Percentiles rank a stretch among this genome's conserved stretches.
These are phyloP conservation scores for Siniperca chuatsi DNA, from an alignment of 2,113 vertebrate genomes.

Conservation along the genomic window DNA sequence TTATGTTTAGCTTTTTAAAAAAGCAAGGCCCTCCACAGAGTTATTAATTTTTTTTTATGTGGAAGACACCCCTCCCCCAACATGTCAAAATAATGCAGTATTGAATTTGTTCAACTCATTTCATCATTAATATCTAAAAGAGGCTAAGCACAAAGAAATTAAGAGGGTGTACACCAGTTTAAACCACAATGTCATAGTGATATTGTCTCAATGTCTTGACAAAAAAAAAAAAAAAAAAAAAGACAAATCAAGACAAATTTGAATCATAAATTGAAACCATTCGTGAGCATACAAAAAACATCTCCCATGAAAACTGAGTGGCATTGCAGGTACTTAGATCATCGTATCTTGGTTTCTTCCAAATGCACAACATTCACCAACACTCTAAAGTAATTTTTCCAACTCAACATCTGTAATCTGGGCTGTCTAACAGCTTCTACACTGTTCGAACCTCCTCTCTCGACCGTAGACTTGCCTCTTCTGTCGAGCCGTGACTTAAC, in stretches of 20 bases:
- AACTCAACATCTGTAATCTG: neutral
- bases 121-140: neutral
- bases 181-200: neutral
- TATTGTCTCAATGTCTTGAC: too few species aligned
- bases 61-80: neutral
- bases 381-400: too few species aligned
- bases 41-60: slow-evolving; percentile 4
- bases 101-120: neutral
- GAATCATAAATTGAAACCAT: too few species aligned
- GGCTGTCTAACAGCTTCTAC: neutral
- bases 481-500: too few species aligned
- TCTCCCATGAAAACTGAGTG: too few species aligned
- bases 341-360: too few species aligned
- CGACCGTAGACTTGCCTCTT: too few species aligned
- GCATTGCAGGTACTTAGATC: too few species aligned
- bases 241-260: neutral
- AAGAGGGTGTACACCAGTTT: neutral
- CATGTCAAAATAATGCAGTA: slow-evolving; percentile 6
- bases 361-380: too few species aligned
- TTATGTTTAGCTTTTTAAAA: neutral
- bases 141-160: neutral
- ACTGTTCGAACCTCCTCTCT: neutral
- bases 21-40: neutral
- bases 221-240: too few species aligned
- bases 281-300: too few species aligned